These are phyloP conservation scores for Astyanax mexicanus DNA, from an alignment of 2,797 vertebrate genomes.

Conservation along the genomic window DNA sequence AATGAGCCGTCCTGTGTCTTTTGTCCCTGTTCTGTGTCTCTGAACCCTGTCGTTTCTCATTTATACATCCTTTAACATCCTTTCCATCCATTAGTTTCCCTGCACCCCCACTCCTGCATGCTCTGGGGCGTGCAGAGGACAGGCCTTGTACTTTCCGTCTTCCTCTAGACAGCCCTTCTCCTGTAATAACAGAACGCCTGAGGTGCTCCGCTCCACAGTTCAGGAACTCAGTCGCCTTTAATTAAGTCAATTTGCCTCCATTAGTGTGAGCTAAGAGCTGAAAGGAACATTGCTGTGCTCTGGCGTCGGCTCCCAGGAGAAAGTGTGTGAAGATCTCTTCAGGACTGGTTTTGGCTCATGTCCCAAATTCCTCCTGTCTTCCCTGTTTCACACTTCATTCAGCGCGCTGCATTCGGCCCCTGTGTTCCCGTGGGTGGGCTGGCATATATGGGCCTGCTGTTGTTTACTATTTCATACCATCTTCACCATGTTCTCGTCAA, in stretches of 20 bases:
- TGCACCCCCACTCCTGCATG: constrained; percentile 5
- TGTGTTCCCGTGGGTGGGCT: constrained; percentile 10
- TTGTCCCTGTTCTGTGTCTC: no score
- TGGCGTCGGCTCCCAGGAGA: constrained; percentile 38
- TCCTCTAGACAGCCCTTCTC: constrained; percentile 14
- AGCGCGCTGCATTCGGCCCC: background rate
- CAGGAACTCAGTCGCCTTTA: constrained; percentile 20
- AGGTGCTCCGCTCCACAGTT: constrained; percentile 10
- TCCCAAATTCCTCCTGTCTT: constrained; percentile 44
- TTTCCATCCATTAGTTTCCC: constrained; percentile 16
- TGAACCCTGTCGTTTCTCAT: no score
- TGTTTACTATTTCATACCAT: background rate
- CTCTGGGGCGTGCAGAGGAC: constrained; percentile 21
- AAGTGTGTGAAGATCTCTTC: constrained; percentile 28
- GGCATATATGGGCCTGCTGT: constrained; percentile 19
- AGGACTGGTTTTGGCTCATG: constrained; percentile 43
- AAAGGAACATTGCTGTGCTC: constrained; percentile 22
- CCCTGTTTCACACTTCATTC: constrained; percentile 31
- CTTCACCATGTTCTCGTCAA: background rate
- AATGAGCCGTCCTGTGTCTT: no score
- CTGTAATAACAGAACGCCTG: constrained; percentile 30
- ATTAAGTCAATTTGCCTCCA: constrained; percentile 26
- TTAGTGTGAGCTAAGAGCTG: constrained; percentile 25
- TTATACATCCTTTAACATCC: no score
- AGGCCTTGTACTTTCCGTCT: constrained; percentile 11